phyloP scores from a whole-genome alignment of 2,888 invertebrate species.

The Morpho achilles region DNA sequence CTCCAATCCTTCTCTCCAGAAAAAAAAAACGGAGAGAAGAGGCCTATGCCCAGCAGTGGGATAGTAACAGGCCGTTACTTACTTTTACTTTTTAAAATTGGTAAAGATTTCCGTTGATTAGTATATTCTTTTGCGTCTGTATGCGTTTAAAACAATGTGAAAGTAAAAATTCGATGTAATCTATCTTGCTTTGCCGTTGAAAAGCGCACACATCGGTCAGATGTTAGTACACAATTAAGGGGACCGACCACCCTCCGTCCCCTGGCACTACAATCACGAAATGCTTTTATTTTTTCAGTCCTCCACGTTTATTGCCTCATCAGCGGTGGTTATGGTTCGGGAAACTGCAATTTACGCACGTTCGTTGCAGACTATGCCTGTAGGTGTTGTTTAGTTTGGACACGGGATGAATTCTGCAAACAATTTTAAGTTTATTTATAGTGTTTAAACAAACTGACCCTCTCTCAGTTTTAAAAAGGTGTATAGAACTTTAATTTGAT shows the following conservation, averaged over 20 bases:
- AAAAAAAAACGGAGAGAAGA: too few relatives aligned
- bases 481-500: too few relatives aligned
- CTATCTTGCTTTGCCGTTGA: conserved; percentile 5
- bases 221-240: conserved; percentile 25
- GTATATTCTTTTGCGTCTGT: too few relatives aligned
- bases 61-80: too few relatives aligned
- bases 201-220: conserved; percentile 21
- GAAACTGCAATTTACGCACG: conserved; percentile 40
- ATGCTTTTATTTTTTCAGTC: conserved; percentile 67
- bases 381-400: conserved; percentile 11
- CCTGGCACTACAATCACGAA: conserved; percentile 59
- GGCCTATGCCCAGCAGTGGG: too few relatives aligned
- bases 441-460: too few relatives aligned
- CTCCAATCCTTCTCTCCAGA: too few relatives aligned
- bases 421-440: conserved; percentile 1
- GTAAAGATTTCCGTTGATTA: too few relatives aligned
- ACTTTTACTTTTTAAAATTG: too few relatives aligned
- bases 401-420: conserved; percentile 1
- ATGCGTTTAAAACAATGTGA: neutral
- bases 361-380: conserved; percentile 25
- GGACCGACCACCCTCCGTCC: conserved; percentile 22
- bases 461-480: too few relatives aligned
- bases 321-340: conserved; percentile 50
- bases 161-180: neutral
- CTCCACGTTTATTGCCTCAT: conserved; percentile 66